Base-by-base conservation (phyloP, 2,888 invertebrate species). In the Ochropleura plecta region DNA sequence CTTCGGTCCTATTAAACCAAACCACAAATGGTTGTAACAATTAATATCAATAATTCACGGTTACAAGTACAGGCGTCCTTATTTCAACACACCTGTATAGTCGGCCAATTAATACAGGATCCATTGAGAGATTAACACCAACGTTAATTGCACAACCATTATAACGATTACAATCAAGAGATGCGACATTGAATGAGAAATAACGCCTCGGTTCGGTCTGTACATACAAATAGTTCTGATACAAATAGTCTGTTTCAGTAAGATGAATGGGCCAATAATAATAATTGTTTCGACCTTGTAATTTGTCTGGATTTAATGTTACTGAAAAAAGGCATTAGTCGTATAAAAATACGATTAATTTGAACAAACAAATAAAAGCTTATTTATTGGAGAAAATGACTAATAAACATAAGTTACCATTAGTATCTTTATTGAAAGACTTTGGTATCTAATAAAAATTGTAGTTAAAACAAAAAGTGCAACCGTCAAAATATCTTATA, bases 121-220 rank as follows among this genome's bases (percentile, higher is more conserved):
- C 81, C 79, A 83, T 87, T 79, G 76, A 75, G 79, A 79, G 76
- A 83, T 87, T 86, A 85, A 86, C 74, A 78, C 68, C 20, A 76
- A 78, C 69, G 74, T 57, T 86, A 86, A 86, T 86, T 83, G 83
- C 78, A 63, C 70, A 44, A 65, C 79, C 55, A 86, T 86, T 87
- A 86, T 83, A 71, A 76, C 60, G 84, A 87, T 86, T 79, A 87
- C 68, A 81, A 86, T 78, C 87, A 82, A 60, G 75, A 87, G 78
- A 81, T 73, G 76, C 55, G 86, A 79, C 76, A 78, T 69, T 77
- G 49, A 73, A 78, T 65, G 73, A 77, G 71, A 64, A 84, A 65
- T 72, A 64, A 65, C 51, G 42, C 49, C 53, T 66, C 30, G 5
- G 53, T 48, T 70, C 30, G 49, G 40, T 59, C 5, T 75, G 53